A percentile compares a stretch with the other conserved stretches of the same genome.
Conservation (phyloP, 1,140 invertebrate genomes). For the Bombyx mandarina region DNA sequence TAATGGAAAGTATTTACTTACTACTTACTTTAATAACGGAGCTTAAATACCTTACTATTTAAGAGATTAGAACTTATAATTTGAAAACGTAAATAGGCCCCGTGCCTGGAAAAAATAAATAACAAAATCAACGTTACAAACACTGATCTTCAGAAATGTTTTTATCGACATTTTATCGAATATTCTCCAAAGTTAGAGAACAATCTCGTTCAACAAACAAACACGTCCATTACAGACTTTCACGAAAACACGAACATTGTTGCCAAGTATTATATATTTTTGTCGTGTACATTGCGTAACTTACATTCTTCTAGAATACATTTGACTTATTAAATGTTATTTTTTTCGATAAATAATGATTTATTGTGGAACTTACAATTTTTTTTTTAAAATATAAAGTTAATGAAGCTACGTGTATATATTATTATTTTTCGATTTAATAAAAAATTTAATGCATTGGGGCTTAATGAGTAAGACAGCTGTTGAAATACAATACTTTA, state of each 20-base stretch:
- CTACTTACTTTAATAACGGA: too few species aligned
- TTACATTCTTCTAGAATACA: too few species aligned
- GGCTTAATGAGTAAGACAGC: too few species aligned
- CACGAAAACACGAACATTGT: conserved; percentile 24
- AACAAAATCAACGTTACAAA: conserved; percentile 1
- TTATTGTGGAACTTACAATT: too few species aligned
- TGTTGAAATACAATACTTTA: too few species aligned
- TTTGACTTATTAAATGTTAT: not conserved
- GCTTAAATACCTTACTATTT: too few species aligned
- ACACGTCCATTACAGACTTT: conserved; percentile 26
- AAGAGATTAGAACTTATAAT: too few species aligned
- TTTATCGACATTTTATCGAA: conserved; percentile 17
- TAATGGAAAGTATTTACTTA: too few species aligned
- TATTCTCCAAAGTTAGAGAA: conserved; percentile 15
- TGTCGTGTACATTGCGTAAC: too few species aligned
- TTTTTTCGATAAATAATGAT: not conserved
- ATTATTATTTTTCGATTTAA: not conserved
- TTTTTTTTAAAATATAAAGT: too few species aligned
- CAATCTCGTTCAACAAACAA: conserved; percentile 19
- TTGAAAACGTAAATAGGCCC: not conserved
- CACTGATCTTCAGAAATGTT: conserved; percentile 6
- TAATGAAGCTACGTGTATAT: too few species aligned
- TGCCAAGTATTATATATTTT: conserved; percentile 9
- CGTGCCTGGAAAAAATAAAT: not conserved
- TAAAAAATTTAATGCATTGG: not conserved